Evolutionary conservation across 2,113 vertebrate species (phyloP), one percentile per base, ranked within the genome.

Genomic region (Ophiodon elongatus): DNA sequence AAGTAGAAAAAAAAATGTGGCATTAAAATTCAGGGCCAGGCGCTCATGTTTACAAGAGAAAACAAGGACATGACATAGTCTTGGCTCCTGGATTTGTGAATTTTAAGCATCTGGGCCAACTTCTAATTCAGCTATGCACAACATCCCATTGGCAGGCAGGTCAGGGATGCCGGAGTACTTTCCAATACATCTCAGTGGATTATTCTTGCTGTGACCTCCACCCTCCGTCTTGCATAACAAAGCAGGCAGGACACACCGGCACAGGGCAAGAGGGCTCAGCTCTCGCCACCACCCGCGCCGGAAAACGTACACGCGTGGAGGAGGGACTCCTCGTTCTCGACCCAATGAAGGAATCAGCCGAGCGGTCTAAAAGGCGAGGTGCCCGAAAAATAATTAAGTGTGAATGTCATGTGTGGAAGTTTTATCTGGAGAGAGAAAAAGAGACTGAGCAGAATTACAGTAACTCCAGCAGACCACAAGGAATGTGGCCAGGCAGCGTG

Each of bases 391-490:
- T 6, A 54, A 52, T 45, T 52, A 79, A 78, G 77, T 72, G 66
- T 80, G 35, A 81, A 57, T 86, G 33, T 76, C n/a, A 39, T 50
- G 37, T 43, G 54, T 84, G 76, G 56, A 82, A 50, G 60, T 72
- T 88, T 77, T 73, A 89, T 89, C 80, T 75, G 81, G 21, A 81
- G 63, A 80, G 10, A 45, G 73, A 39, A 83, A 88, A 81, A 59
- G 10, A 73, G 57, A 70, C 39, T 52, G 23, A 90, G 35, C 31
- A 85, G 76, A 85, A 86, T 85, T 91, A 91, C 79, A 83, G 91
- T 89, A 91, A 93, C 88, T 88, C 66, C 86, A 87, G 81, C 75
- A 88, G 92, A 92, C 91, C 94, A 91, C 85, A 75, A 93, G 85
- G 92, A 95, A 94, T 94, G 89, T 82, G 70, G 59, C 81, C 85